A percentile compares a stretch with the other conserved stretches of the same genome.
phyloP scores from a whole-genome alignment of 1,140 invertebrate genomes.

The Kradibia gibbosae region DNA sequence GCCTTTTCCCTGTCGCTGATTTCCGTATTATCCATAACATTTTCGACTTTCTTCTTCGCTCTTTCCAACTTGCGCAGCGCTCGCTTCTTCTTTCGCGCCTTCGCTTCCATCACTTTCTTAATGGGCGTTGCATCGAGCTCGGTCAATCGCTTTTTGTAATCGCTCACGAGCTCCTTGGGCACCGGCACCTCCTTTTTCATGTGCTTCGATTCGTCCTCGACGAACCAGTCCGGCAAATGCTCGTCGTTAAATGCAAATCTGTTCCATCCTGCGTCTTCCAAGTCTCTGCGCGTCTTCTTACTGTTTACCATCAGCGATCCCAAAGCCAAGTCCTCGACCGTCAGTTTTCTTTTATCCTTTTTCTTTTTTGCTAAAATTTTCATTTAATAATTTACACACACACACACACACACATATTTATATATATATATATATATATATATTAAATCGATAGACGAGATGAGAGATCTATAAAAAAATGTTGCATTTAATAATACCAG shows the following conservation, averaged over 20 bases:
- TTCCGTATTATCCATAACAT: slow-evolving; percentile 90
- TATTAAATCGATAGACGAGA: too few species aligned
- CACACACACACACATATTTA: too few species aligned
- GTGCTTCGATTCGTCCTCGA: slow-evolving; percentile 93
- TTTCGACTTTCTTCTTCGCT: slow-evolving; percentile 96
- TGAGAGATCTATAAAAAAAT: neutral
- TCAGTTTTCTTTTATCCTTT: slow-evolving; percentile 82
- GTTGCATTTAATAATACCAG: neutral
- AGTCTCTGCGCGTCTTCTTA: slow-evolving; percentile 87
- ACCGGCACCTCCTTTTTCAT: slow-evolving; percentile 86
- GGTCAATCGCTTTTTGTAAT: slow-evolving; percentile 84
- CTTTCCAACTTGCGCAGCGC: slow-evolving; percentile 89
- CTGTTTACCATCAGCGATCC: slow-evolving; percentile 89
- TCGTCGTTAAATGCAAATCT: slow-evolving; percentile 91
- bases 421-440: too few species aligned
- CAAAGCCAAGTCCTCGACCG: slow-evolving; percentile 88
- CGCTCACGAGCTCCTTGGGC: slow-evolving; percentile 82
- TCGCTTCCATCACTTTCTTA: slow-evolving; percentile 99
- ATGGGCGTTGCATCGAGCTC: slow-evolving; percentile 95
- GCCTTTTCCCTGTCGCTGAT: slow-evolving; percentile 93
- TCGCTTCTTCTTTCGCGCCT: slow-evolving; percentile 95
- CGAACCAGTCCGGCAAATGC: slow-evolving; percentile 96
- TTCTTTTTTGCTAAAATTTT: slow-evolving; percentile 66
- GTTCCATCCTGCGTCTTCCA: slow-evolving; percentile 93
- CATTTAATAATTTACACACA: too few species aligned